Evolutionary conservation across 2,888 invertebrate species (phyloP).

Genomic region (Tenodera sinensis): DNA sequence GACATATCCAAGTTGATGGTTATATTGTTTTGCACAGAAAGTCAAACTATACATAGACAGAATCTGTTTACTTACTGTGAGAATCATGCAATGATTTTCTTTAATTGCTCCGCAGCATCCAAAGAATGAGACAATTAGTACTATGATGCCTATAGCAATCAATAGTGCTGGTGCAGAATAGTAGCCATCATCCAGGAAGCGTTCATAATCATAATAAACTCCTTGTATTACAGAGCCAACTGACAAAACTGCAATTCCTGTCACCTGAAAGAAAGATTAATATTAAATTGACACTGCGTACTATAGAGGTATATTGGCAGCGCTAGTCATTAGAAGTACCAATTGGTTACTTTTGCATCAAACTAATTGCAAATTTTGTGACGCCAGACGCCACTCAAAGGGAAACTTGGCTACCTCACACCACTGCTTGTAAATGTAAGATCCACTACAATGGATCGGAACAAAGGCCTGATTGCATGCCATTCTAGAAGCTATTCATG

Average conservation of each 20-base stretch:
- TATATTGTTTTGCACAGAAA: neutral
- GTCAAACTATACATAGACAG: neutral
- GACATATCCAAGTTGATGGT: too few relatives aligned
- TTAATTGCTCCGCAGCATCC: slow-evolving; percentile 96
- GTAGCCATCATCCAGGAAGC: slow-evolving; percentile 64
- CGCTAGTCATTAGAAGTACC: too few relatives aligned
- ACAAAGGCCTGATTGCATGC: too few relatives aligned
- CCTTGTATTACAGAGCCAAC: slow-evolving; percentile 68
- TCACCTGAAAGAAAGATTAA: slow-evolving; percentile 58
- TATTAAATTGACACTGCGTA: too few relatives aligned
- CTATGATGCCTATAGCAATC: slow-evolving; percentile 81
- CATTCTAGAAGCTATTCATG: too few relatives aligned
- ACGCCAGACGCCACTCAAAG: too few relatives aligned
- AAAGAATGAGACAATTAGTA: slow-evolving; percentile 90
- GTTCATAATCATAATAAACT: slow-evolving; percentile 62
- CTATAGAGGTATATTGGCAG: too few relatives aligned
- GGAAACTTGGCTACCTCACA: too few relatives aligned
- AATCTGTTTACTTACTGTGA: slow-evolving; percentile 68
- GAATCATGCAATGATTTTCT: slow-evolving; percentile 94
- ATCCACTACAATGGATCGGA: too few relatives aligned
- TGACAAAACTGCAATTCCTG: slow-evolving; percentile 72
- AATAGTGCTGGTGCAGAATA: slow-evolving; percentile 79
- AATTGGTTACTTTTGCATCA: too few relatives aligned
- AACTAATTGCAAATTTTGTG: too few relatives aligned
- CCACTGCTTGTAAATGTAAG: too few relatives aligned